Percentiles rank a stretch among this genome's conserved stretches.
Conservation (phyloP, 2,888 invertebrate genomes). For the Campoletis raptor region DNA sequence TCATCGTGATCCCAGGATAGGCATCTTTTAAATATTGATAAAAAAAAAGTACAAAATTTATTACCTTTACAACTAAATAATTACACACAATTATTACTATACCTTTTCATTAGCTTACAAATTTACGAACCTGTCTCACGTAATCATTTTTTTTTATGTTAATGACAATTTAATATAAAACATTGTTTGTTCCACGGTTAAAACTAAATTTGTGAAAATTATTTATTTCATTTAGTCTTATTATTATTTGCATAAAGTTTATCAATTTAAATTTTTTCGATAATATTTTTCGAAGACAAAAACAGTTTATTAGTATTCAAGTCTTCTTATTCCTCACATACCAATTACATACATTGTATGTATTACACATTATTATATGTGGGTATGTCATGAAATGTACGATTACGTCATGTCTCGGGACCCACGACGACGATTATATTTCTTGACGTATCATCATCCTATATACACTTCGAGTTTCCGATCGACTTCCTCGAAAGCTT, state of each 20-base stretch:
- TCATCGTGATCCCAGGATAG: slow-evolving; percentile 28
- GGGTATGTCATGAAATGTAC: slow-evolving; percentile 27
- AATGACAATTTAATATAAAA: background rate
- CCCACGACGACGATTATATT: slow-evolving; percentile 26
- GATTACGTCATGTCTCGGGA: slow-evolving; percentile 48
- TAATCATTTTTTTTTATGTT: background rate
- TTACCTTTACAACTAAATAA: background rate
- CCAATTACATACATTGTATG: slow-evolving; percentile 1
- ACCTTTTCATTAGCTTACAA: background rate
- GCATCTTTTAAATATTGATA: slow-evolving; percentile 5
- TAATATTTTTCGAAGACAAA: background rate
- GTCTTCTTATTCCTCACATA: slow-evolving; percentile 2
- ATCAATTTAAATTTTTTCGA: background rate
- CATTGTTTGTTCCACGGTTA: background rate
- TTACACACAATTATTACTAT: background rate
- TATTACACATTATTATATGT: slow-evolving; percentile 11
- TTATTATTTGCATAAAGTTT: background rate
- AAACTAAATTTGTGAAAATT: background rate
- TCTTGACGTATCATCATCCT: slow-evolving; percentile 1
- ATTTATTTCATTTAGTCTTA: background rate
- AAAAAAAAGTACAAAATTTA: background rate
- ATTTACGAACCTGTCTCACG: background rate
- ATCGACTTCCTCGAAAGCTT: slow-evolving; percentile 66
- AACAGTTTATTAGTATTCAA: background rate
- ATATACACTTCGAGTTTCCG: slow-evolving; percentile 53